These are phyloP conservation scores for Scaptomyza montana DNA, from an alignment of 1,140 invertebrate genomes.

Conservation along the genomic window DNA sequence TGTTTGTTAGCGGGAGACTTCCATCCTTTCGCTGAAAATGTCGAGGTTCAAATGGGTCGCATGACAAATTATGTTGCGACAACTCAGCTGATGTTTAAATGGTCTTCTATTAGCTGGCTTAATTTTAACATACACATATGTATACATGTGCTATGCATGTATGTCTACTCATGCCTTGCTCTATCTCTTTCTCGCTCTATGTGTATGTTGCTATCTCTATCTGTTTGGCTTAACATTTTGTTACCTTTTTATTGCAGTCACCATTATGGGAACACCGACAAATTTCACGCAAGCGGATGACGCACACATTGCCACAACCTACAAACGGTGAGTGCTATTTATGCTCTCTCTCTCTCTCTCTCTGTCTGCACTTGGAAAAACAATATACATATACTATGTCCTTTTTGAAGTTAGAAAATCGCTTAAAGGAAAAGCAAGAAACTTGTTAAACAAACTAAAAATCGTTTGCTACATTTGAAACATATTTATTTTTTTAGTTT, in stretches of 20 bases:
- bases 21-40: not conserved
- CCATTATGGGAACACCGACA: conserved; percentile 78
- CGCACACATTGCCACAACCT: conserved; percentile 70
- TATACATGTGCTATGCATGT: not conserved
- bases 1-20: too few relatives aligned
- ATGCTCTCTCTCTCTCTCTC: too few relatives aligned
- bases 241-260: conserved; percentile 55
- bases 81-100: not conserved
- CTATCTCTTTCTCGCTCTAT: not conserved
- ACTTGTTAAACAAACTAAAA: too few relatives aligned
- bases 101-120: not conserved
- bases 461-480: too few relatives aligned
- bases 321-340: conserved; percentile 64
- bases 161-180: not conserved
- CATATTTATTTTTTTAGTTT: too few relatives aligned
- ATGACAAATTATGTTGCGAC: conserved; percentile 17
- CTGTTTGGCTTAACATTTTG: conserved; percentile 5
- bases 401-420: too few relatives aligned
- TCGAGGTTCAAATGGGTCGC: not conserved
- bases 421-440: too few relatives aligned
- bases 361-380: not conserved
- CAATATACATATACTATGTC: too few relatives aligned
- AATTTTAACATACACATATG: conserved; percentile 3
- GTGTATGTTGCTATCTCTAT: conserved; percentile 9
- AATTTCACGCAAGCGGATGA: conserved; percentile 73